A percentile compares a stretch with the other conserved stretches of the same genome.
These are phyloP conservation scores for Drosophila robusta DNA, from an alignment of 2,888 invertebrate genomes.

Conservation along the genomic window DNA sequence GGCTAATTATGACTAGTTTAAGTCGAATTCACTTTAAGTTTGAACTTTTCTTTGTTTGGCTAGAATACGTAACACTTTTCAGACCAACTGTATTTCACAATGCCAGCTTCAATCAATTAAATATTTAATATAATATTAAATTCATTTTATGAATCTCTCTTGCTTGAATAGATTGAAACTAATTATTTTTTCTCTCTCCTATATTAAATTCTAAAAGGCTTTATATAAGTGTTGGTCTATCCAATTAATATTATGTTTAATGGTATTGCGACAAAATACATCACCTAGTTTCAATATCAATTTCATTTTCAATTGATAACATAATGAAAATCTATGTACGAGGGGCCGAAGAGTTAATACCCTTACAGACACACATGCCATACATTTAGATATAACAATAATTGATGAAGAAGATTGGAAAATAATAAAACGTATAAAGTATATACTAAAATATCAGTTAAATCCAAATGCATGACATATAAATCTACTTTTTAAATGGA, in stretches of 20 bases:
- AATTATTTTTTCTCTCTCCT: not conserved
- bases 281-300: not conserved
- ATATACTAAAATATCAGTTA: too few relatives aligned
- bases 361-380: not conserved
- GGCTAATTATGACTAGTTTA: conserved; percentile 28
- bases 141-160: too few relatives aligned
- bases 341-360: not conserved
- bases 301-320: not conserved
- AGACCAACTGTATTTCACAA: too few relatives aligned
- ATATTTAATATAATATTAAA: too few relatives aligned
- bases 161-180: not conserved
- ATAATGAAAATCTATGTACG: not conserved
- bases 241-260: not conserved
- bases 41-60: too few relatives aligned
- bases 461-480: too few relatives aligned
- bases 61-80: too few relatives aligned
- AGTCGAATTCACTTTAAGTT: not conserved
- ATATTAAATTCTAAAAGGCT: not conserved
- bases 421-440: too few relatives aligned
- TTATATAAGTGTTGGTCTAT: not conserved
- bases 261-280: not conserved
- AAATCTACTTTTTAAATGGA: too few relatives aligned
- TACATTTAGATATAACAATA: too few relatives aligned
- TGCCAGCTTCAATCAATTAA: too few relatives aligned
- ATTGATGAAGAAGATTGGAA: too few relatives aligned